Evolutionary conservation across 2,888 invertebrate genomes (phyloP).

Genomic region (Hirtodrosophila cameraria): DNA sequence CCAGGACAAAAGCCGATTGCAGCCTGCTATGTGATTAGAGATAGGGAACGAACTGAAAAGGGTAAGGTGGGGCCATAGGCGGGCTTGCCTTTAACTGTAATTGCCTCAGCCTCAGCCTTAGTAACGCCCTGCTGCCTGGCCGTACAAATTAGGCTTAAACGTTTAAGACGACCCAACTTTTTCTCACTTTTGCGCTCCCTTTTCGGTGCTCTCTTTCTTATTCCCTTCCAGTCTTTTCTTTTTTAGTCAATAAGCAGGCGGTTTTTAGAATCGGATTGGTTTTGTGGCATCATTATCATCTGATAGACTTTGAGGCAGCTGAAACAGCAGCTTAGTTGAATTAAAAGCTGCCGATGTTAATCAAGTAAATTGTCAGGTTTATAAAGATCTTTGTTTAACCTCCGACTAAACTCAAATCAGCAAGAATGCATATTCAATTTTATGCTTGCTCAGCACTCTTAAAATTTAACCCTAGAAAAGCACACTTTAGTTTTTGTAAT

Average conservation of each 20-base stretch:
- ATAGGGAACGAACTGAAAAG: conserved; percentile 18
- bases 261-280: conserved; percentile 12
- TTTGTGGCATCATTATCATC: background rate
- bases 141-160: conserved; percentile 73
- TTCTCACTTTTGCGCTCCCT: background rate
- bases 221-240: background rate
- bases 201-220: background rate
- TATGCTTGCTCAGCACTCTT: no score
- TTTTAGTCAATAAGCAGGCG: conserved; percentile 7
- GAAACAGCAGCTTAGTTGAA: conserved; percentile 27
- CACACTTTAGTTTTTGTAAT: background rate
- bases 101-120: conserved; percentile 51
- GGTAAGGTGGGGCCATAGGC: background rate
- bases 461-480: background rate
- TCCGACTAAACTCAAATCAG: no score
- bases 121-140: conserved; percentile 9
- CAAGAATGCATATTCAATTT: no score
- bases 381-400: no score
- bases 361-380: conserved; percentile 39
- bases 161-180: conserved; percentile 19
- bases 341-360: conserved; percentile 9
- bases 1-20: conserved; percentile 75
- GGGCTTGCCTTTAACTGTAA: conserved; percentile 71
- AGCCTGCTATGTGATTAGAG: conserved; percentile 72
- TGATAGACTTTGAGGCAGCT: conserved; percentile 26